Evolutionary conservation across 2,888 invertebrate species (phyloP), one percentile per base, ranked within the genome.

Genomic region (Pachycephus smyrnensis): DNA sequence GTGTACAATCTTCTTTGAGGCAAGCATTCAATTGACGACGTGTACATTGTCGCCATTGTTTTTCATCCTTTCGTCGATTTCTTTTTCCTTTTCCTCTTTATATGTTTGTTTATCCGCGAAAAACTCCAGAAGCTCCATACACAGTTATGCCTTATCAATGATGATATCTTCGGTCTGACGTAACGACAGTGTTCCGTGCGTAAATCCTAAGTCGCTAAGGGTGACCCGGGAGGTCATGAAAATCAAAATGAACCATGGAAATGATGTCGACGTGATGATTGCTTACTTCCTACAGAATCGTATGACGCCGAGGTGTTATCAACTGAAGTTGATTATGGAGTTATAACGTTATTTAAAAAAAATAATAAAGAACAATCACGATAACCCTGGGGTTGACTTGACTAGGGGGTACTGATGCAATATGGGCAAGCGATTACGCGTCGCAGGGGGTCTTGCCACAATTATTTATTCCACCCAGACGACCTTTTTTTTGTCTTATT

Each of bases 361-460:
- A 6, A 55, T 55, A 55, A 33, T 33, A 33, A 55, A 55, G 9
- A 55, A 55, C 9, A 55, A 55, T 55, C 55, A 55, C 55, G 55
- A 55, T 55, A 55, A 55, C 55, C 55, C 55, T 55, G 55, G 55
- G 23, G 55, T 23, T 55, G 9, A 55, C 55, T 55, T 23, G 23
- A 55, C 55, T 55, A 23, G 55, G 55, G 79, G 77, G 75, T 80
- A 80, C 83, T 89, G 88, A 88, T 84, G 89, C 89, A 89, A 89
- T 85, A 80, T 76, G 79, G 78, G 81, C 84, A 80, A 82, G 81
- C 82, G 84, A 85, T 55, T 83, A 84, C 76, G 75, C 86, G 75
- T 88, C 85, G 88, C 88, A 86, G 89, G 89, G 89, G 89, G 89
- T 89, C 86, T 55, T 55, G 23, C 9, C 79, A 80, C 69, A 77